phyloP scores from a whole-genome alignment of 2,113 vertebrate species.

The Mustela nigripes region DNA sequence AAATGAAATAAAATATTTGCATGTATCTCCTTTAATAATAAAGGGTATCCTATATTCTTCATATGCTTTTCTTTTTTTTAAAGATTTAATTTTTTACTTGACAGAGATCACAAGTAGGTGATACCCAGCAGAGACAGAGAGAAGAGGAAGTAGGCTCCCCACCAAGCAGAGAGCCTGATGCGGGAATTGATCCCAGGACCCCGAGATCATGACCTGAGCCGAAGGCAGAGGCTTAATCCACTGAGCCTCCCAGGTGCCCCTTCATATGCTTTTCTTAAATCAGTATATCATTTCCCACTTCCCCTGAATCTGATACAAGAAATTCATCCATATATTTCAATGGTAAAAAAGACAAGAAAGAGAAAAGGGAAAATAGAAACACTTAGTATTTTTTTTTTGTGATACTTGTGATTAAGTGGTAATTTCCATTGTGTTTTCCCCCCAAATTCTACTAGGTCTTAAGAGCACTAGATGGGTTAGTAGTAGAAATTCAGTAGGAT shows the following conservation, averaged over 20 bases:
- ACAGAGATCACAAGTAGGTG: too few species aligned
- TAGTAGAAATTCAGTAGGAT: not conserved
- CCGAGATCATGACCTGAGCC: too few species aligned
- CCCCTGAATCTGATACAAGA: not conserved
- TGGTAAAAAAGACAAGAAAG: not conserved
- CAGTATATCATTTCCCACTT: not conserved
- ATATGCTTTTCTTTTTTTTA: not conserved
- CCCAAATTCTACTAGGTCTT: not conserved
- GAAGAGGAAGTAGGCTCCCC: too few species aligned
- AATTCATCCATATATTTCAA: not conserved
- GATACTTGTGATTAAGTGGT: not conserved
- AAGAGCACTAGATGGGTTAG: not conserved
- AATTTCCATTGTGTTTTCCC: not conserved
- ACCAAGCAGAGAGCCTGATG: too few species aligned
- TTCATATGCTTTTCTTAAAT: not conserved
- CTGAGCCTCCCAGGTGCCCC: too few species aligned
- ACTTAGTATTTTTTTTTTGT: not conserved
- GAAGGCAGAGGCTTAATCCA: too few species aligned
- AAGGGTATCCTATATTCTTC: not conserved
- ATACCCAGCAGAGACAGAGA: too few species aligned
- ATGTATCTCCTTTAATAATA: not conserved
- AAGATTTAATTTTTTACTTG: too few species aligned
- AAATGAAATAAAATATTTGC: constrained; percentile 3
- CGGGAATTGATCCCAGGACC: too few species aligned
- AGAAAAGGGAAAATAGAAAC: not conserved